These are phyloP conservation scores for Malacoctenus gilli DNA, from an alignment of 2,797 vertebrate species.

Conservation along the genomic window DNA sequence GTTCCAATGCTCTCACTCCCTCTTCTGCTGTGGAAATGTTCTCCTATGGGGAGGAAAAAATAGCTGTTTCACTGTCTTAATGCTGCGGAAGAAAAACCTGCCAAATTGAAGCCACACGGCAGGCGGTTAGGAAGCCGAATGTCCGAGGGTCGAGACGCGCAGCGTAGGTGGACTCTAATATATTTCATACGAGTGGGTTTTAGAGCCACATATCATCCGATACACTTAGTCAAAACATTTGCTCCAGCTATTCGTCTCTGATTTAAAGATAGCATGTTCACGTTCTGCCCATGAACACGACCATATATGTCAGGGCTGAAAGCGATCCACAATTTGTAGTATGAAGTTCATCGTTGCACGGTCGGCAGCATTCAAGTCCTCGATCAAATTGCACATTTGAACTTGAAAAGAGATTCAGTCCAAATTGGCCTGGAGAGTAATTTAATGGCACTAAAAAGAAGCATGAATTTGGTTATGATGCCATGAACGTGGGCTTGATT, in stretches of 20 bases:
- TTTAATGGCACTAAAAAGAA: slow-evolving; percentile 11
- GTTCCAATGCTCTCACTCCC: not conserved
- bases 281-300: slow-evolving; percentile 29
- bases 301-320: slow-evolving; percentile 44
- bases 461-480: slow-evolving; percentile 2
- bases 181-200: slow-evolving; percentile 12
- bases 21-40: slow-evolving; percentile 19
- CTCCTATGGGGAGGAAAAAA: not conserved
- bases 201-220: slow-evolving; percentile 27
- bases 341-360: slow-evolving; percentile 14
- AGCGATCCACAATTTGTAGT: slow-evolving; percentile 27
- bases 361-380: not conserved
- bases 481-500: slow-evolving; percentile 20
- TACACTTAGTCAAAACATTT: slow-evolving; percentile 39
- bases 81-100: not conserved
- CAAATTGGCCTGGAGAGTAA: slow-evolving; percentile 6
- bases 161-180: slow-evolving; percentile 2
- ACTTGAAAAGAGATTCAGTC: slow-evolving; percentile 3
- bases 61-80: not conserved
- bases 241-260: not conserved
- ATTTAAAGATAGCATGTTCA: slow-evolving; percentile 37
- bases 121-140: slow-evolving; percentile 2
- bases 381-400: not conserved
- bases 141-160: slow-evolving; percentile 2
- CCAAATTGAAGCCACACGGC: slow-evolving; percentile 12